These are phyloP conservation scores for Marronus borbonicus DNA, from an alignment of 2,888 invertebrate genomes.

Conservation along the genomic window DNA sequence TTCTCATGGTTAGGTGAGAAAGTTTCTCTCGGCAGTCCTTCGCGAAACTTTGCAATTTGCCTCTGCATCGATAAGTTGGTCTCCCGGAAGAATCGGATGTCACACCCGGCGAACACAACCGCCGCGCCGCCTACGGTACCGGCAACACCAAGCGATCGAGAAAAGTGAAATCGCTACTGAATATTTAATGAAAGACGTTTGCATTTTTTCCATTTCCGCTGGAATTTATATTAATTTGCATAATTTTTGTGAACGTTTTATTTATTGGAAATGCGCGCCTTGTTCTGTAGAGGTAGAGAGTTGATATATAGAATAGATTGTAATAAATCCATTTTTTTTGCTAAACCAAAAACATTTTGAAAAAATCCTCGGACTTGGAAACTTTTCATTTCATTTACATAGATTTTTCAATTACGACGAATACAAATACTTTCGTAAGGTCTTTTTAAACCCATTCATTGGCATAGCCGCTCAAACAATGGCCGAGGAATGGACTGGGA, in stretches of 20 bases:
- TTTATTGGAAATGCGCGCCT: neutral
- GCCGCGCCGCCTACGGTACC: slow-evolving; percentile 2
- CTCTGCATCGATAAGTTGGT: slow-evolving; percentile 50
- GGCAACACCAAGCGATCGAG: slow-evolving; percentile 16
- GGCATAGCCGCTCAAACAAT: no score
- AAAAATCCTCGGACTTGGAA: no score
- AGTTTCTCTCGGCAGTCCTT: slow-evolving; percentile 32
- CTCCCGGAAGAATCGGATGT: slow-evolving; percentile 41
- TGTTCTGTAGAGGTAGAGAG: neutral
- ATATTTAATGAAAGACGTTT: slow-evolving; percentile 41
- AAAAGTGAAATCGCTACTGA: slow-evolving; percentile 44
- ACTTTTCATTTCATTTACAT: no score
- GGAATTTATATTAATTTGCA: slow-evolving; percentile 37
- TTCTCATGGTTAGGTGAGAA: slow-evolving; percentile 42
- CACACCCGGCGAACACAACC: slow-evolving; percentile 28
- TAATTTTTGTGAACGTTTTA: slow-evolving; percentile 18
- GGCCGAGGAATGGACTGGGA: no score
- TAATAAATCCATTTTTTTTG: no score
- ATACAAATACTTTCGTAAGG: no score
- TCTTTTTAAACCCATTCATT: no score
- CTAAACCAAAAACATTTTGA: no score
- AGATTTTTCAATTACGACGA: no score
- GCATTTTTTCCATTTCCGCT: slow-evolving; percentile 27
- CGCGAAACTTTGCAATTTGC: slow-evolving; percentile 52
- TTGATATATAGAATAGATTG: neutral